Evolutionary conservation across 2,113 vertebrate species (phyloP), one percentile per base, ranked within the genome.

Genomic region (Camelus bactrianus): DNA sequence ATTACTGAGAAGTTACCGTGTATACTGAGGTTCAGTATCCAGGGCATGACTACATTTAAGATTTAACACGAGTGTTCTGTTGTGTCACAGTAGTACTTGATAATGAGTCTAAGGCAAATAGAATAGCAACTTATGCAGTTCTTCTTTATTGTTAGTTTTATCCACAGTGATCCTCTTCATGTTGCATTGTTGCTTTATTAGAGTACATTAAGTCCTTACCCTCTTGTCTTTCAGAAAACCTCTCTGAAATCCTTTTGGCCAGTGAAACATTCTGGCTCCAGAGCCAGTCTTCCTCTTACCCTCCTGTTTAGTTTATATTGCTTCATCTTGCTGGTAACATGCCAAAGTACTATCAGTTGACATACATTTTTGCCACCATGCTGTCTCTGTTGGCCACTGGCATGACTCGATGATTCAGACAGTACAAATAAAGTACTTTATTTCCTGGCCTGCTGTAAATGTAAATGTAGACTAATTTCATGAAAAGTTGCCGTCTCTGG

Each of bases 211-310:
- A 60, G 5, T 50, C 32, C 30, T 94, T 22, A 70, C 75, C 42
- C 50, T 83, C 32, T 76, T 95, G 62, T 83, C 88, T 94, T 95
- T 95, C 83, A 89, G 83, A 94, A 95, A 96, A 75, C 35, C n/a
- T 96, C 65, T 65, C 62, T 95, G 50, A 89, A 91, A 62, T 89
- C 38, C 20, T 77, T 91, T 67, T 88, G 75, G 48, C 70, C 42
- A 42, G 46, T 80, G 70, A 84, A 82, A 9, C 38, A 10, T 91
- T 93, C 58, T 92, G 75, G 58, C 52, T 97, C 56, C 58, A 70
- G 86, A 87, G 60, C 56, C 52, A 84, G 54, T 11, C 24, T 76
- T 50, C 46, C 32, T 73, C 14, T 83, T 75, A 35, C 32, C 14
- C 26, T 76, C n/a, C 24, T 70, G 94, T 97, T 95, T 70, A 79